A percentile compares a stretch with the other conserved stretches of the same genome.
Evolutionary conservation across 1,140 invertebrate species (phyloP).

Genomic region (Piezodorus guildinii): DNA sequence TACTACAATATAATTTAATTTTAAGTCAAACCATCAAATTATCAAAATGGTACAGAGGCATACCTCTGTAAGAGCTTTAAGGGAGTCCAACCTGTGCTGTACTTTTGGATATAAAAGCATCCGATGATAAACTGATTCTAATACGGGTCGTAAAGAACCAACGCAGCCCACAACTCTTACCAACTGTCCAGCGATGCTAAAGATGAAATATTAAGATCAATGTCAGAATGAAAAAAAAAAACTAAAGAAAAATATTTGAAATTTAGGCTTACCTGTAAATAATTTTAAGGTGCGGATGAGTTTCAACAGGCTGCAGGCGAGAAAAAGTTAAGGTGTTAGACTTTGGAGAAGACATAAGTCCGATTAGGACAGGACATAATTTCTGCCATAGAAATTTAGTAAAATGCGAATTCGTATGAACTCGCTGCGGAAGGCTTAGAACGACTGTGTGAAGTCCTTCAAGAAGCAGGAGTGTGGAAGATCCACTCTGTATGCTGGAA

Average conservation of each 20-base stretch:
- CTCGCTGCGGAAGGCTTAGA: slow-evolving; percentile 64
- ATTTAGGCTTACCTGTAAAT: slow-evolving; percentile 57
- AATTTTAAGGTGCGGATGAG: slow-evolving; percentile 55
- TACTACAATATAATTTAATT: no score
- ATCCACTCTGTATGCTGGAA: slow-evolving; percentile 32
- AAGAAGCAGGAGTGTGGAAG: slow-evolving; percentile 51
- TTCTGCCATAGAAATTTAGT: slow-evolving; percentile 83
- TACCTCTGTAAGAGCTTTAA: slow-evolving; percentile 66
- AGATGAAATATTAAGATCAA: slow-evolving; percentile 26
- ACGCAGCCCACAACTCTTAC: slow-evolving; percentile 75
- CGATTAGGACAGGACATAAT: slow-evolving; percentile 77
- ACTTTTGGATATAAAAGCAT: slow-evolving; percentile 80
- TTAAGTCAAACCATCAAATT: no score
- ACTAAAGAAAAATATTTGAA: no score
- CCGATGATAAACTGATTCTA: slow-evolving; percentile 83
- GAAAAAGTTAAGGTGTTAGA: slow-evolving; percentile 60
- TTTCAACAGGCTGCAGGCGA: slow-evolving; percentile 30
- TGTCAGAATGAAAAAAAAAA: neutral
- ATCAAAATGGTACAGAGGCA: no score
- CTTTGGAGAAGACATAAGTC: slow-evolving; percentile 68
- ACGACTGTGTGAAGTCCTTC: slow-evolving; percentile 78
- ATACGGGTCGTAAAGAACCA: slow-evolving; percentile 67
- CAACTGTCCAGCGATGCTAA: slow-evolving; percentile 75
- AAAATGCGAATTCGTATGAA: slow-evolving; percentile 69
- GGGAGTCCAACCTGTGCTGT: slow-evolving; percentile 67